These are phyloP conservation scores for Drosophila colorata DNA, from an alignment of 2,888 invertebrate species.

Conservation along the genomic window DNA sequence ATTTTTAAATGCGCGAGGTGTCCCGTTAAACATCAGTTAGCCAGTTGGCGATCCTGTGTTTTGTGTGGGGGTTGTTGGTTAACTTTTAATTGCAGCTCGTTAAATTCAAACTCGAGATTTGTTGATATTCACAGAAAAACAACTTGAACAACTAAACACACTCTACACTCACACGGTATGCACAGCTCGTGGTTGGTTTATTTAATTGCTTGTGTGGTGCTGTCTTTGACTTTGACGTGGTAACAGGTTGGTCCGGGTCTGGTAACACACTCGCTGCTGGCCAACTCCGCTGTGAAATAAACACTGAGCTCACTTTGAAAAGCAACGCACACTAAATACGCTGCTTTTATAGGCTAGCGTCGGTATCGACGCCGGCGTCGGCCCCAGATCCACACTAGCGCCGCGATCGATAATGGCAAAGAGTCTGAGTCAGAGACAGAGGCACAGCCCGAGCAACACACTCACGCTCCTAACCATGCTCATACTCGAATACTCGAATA, in stretches of 20 bases:
- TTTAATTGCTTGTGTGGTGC: conserved; percentile 36
- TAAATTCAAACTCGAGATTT: conserved; percentile 26
- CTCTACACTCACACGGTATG: conserved; percentile 40
- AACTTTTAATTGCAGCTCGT: not conserved
- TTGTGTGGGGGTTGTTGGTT: not conserved
- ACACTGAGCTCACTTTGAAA: conserved; percentile 83
- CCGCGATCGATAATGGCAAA: conserved; percentile 72
- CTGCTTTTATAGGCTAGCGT: conserved; percentile 78
- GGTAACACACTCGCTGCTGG: conserved; percentile 57
- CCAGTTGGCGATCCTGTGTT: not conserved
- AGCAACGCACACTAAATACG: conserved; percentile 81
- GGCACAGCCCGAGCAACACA: conserved; percentile 12
- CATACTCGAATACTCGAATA: conserved; percentile 12
- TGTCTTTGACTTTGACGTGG: conserved; percentile 54
- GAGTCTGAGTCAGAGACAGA: conserved; percentile 36
- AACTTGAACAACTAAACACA: conserved; percentile 5
- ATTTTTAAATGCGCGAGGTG: conserved; percentile 29
- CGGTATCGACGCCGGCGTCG: conserved; percentile 18
- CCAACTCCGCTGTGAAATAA: conserved; percentile 80
- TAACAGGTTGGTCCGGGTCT: conserved; percentile 42
- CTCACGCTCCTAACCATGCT: conserved; percentile 15
- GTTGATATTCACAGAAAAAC: conserved; percentile 4
- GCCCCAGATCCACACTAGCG: conserved; percentile 40
- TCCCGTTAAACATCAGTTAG: conserved; percentile 26
- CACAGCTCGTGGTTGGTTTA: conserved; percentile 22